Conservation (phyloP, 2,113 vertebrate species). For the Percopsis transmontana region DNA sequence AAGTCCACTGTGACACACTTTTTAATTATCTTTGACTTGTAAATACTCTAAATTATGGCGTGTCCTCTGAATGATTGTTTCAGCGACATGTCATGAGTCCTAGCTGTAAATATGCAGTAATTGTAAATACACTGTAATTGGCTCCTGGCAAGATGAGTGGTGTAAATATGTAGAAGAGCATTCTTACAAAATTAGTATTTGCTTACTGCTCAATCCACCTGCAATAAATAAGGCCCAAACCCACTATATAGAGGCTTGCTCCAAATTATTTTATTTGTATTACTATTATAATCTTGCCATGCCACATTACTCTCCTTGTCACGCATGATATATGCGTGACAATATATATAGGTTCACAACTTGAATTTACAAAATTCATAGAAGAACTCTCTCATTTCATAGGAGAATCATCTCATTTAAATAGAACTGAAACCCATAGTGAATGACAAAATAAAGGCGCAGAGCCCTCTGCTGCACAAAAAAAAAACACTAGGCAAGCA, state of each 20-base stretch:
- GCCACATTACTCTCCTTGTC: background rate
- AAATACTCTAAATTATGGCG: background rate
- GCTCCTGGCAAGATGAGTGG: no score
- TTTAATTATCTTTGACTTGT: background rate
- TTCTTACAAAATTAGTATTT: no score
- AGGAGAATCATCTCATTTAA: conserved; percentile 42
- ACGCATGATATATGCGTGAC: conserved; percentile 17
- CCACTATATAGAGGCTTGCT: no score
- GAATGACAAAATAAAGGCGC: conserved; percentile 42
- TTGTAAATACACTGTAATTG: no score
- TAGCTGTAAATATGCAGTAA: background rate
- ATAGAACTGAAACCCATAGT: conserved; percentile 23
- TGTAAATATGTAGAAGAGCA: no score
- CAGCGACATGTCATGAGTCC: background rate
- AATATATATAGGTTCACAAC: conserved; percentile 19
- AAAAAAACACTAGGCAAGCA: conserved; percentile 18
- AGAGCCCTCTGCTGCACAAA: conserved; percentile 2
- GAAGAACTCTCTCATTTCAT: conserved; percentile 26
- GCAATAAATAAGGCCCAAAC: no score
- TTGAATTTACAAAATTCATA: conserved; percentile 32
- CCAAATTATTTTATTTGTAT: no score
- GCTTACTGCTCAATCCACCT: no score
- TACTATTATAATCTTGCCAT: no score
- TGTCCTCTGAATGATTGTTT: background rate
- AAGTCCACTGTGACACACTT: no score